These are phyloP conservation scores for Mus spretus DNA, from an alignment of 2,797 vertebrate species.

Conservation along the genomic window DNA sequence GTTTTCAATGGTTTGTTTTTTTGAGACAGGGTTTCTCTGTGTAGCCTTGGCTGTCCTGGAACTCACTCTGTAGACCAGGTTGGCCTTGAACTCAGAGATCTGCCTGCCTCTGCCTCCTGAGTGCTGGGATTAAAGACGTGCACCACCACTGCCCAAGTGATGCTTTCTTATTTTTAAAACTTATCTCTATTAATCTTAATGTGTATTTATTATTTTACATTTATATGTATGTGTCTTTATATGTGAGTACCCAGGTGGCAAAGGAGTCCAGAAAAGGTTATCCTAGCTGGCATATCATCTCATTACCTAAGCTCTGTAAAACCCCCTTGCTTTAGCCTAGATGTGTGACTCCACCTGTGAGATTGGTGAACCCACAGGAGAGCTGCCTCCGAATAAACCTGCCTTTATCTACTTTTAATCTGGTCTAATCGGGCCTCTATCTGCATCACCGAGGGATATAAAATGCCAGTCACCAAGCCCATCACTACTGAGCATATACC, in stretches of 20 bases:
- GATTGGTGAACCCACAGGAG: background rate
- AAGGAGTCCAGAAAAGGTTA: background rate
- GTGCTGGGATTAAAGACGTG: background rate
- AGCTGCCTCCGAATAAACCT: background rate
- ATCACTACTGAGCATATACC: background rate
- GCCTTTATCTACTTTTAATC: background rate
- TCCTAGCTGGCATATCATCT: background rate
- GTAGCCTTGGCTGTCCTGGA: background rate
- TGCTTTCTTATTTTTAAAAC: background rate
- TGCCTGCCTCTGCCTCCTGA: background rate
- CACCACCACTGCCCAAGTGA: background rate
- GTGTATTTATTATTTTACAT: background rate
- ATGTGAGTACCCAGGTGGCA: background rate
- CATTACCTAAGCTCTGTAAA: background rate
- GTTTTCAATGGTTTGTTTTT: background rate
- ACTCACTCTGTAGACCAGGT: background rate
- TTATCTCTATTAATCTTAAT: background rate
- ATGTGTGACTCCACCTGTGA: background rate
- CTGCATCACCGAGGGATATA: background rate
- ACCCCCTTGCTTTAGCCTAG: background rate
- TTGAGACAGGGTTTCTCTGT: background rate
- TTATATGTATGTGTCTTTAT: background rate
- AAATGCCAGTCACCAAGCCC: background rate
- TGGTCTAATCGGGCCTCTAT: background rate
- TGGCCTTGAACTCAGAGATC: background rate